Conservation (phyloP, 2,113 vertebrate species). For the Raja brachyura region DNA sequence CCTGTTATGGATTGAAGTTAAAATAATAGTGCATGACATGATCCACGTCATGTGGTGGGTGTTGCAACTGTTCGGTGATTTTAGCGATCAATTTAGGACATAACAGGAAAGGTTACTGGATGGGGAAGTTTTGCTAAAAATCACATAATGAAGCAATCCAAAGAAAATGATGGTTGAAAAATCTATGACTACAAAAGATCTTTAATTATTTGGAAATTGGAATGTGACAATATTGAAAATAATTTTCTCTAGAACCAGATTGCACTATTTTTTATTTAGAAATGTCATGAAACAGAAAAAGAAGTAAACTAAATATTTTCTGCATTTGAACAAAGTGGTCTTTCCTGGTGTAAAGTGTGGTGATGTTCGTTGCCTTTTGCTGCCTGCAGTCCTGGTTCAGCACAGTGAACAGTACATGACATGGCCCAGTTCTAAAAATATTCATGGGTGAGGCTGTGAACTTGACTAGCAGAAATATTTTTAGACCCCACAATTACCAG, state of each 20-base stretch:
- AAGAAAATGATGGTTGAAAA: background rate
- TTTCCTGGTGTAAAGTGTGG: background rate
- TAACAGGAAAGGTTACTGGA: background rate
- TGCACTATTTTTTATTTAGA: background rate
- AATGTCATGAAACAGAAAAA: background rate
- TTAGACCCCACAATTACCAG: conserved; percentile 33
- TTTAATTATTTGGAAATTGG: too few relatives aligned
- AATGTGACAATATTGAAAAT: too few relatives aligned
- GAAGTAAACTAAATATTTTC: background rate
- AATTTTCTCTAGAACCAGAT: too few relatives aligned
- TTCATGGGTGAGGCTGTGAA: conserved; percentile 10
- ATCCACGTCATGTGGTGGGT: too few relatives aligned
- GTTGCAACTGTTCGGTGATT: background rate
- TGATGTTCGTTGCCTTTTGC: background rate
- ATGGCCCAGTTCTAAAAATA: conserved; percentile 24
- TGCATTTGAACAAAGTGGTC: background rate
- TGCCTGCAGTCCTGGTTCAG: conserved; percentile 9
- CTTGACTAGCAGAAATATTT: conserved; percentile 21
- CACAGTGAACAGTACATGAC: background rate
- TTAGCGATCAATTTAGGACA: background rate
- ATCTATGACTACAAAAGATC: background rate
- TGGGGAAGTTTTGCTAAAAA: background rate
- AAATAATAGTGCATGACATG: too few relatives aligned
- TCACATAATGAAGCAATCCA: background rate
- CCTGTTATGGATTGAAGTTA: too few relatives aligned